Conservation (phyloP, 2,113 vertebrate genomes). For the Jacana jacana region DNA sequence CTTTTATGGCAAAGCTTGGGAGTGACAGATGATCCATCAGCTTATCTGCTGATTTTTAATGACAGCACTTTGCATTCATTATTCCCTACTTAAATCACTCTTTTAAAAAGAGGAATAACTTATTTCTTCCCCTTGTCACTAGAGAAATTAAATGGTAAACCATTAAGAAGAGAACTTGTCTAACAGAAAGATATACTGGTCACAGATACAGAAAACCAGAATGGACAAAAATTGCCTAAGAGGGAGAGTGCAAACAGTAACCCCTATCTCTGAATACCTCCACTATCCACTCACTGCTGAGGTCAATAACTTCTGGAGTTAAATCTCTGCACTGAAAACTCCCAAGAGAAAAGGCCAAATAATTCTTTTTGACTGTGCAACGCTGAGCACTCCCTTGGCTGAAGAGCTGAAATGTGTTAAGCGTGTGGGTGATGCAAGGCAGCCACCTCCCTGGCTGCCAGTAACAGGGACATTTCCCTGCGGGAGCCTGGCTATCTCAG, state of each 20-base stretch:
- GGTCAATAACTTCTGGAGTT: neutral
- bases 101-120: constrained; percentile 51
- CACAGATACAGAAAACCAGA: neutral
- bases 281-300: neutral
- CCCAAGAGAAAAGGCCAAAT: neutral
- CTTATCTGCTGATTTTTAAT: constrained; percentile 57
- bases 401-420: neutral
- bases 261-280: neutral
- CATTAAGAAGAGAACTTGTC: constrained; percentile 44
- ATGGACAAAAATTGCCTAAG: neutral
- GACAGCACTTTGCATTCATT: constrained; percentile 65
- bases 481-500: neutral
- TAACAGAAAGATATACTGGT: neutral
- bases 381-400: neutral
- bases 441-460: neutral
- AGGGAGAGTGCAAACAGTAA: neutral
- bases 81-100: constrained; percentile 63
- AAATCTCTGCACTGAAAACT: neutral
- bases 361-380: neutral
- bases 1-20: constrained; percentile 5
- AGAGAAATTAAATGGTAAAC: constrained; percentile 47
- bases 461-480: neutral
- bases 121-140: constrained; percentile 58
- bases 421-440: neutral
- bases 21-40: constrained; percentile 68